These are phyloP conservation scores for Rhombomys opimus DNA, from an alignment of 2,113 vertebrate genomes.

Conservation along the genomic window DNA sequence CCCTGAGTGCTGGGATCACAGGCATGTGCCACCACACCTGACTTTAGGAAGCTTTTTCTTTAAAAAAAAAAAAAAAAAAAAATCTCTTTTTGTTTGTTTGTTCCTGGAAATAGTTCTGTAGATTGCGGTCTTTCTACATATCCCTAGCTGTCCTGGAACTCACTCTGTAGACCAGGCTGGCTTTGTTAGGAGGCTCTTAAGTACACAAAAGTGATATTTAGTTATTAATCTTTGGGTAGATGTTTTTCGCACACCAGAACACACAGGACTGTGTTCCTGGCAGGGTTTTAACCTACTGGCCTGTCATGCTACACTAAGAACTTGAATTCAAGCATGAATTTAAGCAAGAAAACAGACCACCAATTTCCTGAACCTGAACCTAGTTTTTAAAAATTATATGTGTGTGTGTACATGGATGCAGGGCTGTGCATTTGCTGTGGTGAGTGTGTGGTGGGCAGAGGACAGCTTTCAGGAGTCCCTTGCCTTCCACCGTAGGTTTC, in stretches of 20 bases:
- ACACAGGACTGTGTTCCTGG: slow-evolving; percentile 12
- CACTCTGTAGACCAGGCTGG: not conserved
- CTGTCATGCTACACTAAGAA: slow-evolving; percentile 46
- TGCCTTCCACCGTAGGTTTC: not conserved
- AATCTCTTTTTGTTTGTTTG: not conserved
- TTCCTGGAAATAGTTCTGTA: no score
- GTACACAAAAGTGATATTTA: slow-evolving; percentile 42
- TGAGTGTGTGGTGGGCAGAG: not conserved
- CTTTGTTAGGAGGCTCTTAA: slow-evolving; percentile 9
- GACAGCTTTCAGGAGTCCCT: not conserved
- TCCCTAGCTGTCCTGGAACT: not conserved
- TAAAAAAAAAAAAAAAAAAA: no score
- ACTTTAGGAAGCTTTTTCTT: no score
- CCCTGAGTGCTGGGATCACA: no score
- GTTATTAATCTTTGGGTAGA: slow-evolving; percentile 56
- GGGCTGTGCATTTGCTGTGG: no score
- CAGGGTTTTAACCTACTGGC: not conserved
- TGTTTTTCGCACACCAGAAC: slow-evolving; percentile 49
- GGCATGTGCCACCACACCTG: no score
- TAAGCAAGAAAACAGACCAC: not conserved
- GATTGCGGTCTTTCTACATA: not conserved
- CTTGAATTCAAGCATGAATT: slow-evolving; percentile 53
- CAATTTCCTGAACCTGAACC: slow-evolving; percentile 47
- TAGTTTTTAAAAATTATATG: not conserved
- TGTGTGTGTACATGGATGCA: not conserved